Percentiles rank a stretch among this genome's conserved stretches.
Conservation (phyloP, 2,888 invertebrate species). For the Acanthosepion lycidas region DNA sequence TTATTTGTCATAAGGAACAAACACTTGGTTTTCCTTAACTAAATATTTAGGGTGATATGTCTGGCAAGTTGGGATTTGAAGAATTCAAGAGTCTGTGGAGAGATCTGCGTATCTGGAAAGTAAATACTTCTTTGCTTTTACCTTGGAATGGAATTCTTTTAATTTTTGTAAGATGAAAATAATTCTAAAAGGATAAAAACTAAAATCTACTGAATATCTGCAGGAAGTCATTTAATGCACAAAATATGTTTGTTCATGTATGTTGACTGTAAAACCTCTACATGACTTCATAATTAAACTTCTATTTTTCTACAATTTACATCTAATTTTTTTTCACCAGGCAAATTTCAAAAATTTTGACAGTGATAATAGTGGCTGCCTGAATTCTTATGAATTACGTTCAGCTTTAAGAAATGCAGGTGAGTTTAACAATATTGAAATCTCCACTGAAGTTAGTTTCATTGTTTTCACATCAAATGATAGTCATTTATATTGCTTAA, state of each 20-base stretch:
- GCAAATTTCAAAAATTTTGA: constrained; percentile 73
- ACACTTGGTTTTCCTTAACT: constrained; percentile 56
- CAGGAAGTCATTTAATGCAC: too few species aligned
- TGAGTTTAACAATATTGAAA: constrained; percentile 55
- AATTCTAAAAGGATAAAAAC: too few species aligned
- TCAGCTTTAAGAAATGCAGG: constrained; percentile 70
- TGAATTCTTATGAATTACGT: constrained; percentile 73
- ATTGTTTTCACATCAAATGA: too few species aligned
- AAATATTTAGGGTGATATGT: constrained; percentile 80
- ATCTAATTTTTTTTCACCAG: constrained; percentile 57
- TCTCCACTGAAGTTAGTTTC: background rate
- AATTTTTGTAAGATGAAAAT: too few species aligned
- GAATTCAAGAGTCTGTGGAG: constrained; percentile 91
- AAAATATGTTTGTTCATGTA: too few species aligned
- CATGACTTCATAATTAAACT: too few species aligned
- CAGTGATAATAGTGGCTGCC: constrained; percentile 70
- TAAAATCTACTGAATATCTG: too few species aligned
- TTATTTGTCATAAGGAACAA: too few species aligned
- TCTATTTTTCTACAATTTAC: background rate
- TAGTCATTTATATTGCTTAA: too few species aligned
- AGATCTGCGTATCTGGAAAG: constrained; percentile 91
- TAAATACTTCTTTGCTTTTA: constrained; percentile 72
- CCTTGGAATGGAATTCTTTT: too few species aligned
- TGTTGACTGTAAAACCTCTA: too few species aligned
- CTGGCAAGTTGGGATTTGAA: constrained; percentile 92